A percentile compares a stretch with the other conserved stretches of the same genome.
Conservation (phyloP, 2,113 vertebrate species). For the Chionodraco myersi region DNA sequence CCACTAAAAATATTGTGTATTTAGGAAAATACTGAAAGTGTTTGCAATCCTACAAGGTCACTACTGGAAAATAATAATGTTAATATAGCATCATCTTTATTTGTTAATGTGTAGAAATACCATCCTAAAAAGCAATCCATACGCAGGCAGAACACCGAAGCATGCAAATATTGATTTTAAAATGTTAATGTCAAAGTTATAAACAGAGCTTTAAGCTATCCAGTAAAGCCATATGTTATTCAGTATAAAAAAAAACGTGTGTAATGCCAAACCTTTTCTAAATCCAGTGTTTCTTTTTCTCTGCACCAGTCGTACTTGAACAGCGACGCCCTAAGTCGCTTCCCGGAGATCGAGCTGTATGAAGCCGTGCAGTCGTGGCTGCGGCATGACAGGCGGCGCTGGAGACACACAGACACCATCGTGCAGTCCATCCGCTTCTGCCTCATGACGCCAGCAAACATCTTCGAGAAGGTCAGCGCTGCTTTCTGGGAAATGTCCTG, state of each 20-base stretch:
- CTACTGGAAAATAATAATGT: no score
- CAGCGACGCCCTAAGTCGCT: slow-evolving; percentile 95
- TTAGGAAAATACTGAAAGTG: no score
- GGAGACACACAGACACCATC: slow-evolving; percentile 97
- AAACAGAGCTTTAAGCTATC: no score
- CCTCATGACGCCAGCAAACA: slow-evolving; percentile 97
- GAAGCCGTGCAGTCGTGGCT: slow-evolving; percentile 98
- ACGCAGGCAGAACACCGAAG: no score
- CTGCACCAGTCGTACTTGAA: slow-evolving; percentile 88
- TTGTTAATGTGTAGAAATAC: no score
- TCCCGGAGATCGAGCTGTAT: slow-evolving; percentile 97
- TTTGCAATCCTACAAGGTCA: no score
- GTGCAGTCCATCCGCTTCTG: slow-evolving; percentile 99
- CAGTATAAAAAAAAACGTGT: not conserved
- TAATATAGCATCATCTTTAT: no score
- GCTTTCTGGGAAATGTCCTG: not conserved
- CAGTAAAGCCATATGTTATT: no score
- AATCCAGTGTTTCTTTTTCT: not conserved
- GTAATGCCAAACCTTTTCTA: not conserved
- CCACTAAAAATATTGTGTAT: no score
- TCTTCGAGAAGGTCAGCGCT: slow-evolving; percentile 94
- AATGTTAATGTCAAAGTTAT: no score
- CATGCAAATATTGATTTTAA: no score
- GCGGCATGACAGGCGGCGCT: slow-evolving; percentile 96
- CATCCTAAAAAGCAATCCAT: no score